Evolutionary conservation across 2,797 vertebrate genomes (phyloP), one percentile per base, ranked within the genome.

Genomic region (Austrolebias charrua): DNA sequence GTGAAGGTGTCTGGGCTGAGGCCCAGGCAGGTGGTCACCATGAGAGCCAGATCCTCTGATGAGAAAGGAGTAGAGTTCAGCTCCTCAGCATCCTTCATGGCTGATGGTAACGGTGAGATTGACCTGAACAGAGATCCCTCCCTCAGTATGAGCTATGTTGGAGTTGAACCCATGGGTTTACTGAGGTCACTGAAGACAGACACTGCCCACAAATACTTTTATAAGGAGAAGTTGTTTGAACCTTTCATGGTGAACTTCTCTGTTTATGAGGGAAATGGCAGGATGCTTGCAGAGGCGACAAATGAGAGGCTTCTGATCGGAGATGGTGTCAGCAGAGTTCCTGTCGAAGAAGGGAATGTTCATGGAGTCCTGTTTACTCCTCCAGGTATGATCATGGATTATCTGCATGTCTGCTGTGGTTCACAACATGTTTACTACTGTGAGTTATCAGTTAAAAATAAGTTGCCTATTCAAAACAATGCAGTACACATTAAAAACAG

Each of bases 41-140:
- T 95, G 65, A 88, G 75, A 51, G 48, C 88, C 4, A 77, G 76
- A 6, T 33, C 93, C 59, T 76, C 59, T 0, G 93, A 95, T 15
- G 92, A 95, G 51, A 84, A 2, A 3, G 90, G 88, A 0, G 61
- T 69, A 61, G 62, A 62, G 20, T 95, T 94, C 84, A 80, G 74
- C 46, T 89, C 93, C 48, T 51, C 49, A 1, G 92, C 90, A 62
- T 75, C 4, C 68, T 93, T 94, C 87, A 66, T 55, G 52, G 91
- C 91, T 0, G 89, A 90, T 4, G 15, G 35, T 6, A 5, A 28
- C 1, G 93, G 94, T 6, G 60, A 67, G 78, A 69, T 95, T 58
- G 81, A 94, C 71, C 71, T 91, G 16, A 7, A n/a, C 44, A 84
- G 71, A 54, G 86, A 88, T 6, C 76, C 89, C 1, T 91, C 93